Base-by-base conservation (phyloP, 2,888 invertebrate species). In the Aphrophora alni region DNA sequence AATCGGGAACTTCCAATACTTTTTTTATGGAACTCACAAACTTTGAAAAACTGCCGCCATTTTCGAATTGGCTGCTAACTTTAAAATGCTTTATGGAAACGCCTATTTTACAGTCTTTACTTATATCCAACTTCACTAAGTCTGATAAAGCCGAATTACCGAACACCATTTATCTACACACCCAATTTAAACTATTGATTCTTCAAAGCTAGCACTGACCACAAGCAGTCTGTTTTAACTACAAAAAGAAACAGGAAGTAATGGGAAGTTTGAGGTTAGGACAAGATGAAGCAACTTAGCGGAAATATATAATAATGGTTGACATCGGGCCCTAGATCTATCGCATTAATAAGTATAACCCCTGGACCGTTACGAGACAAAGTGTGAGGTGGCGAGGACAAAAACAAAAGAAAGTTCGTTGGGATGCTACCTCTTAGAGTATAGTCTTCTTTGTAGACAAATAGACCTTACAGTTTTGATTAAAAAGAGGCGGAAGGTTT, bases 371-470 rank as follows among this genome's bases (percentile, higher is more conserved):
- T 59, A 59, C 59, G 2, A 44, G 44, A 44, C 59, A 21, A 21
- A 59, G 59, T 44, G 12, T 59, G 5, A 21, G 44, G 44, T 14
- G 44, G 59, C 3, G 21, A 59, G 21, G 21, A 59, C 59, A 59
- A 59, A 59, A 59, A 59, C 59, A 59, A 59, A 59, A 59, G 59
- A 21, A 59, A 59, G 59, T 59, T 59, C 59, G 59, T 59, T 59
- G 59, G 21, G 59, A 59, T 21, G 59, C n/a, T 2, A 59, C 59
- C 59, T 1, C 59, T n/a, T 21, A n/a, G 10, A n/a, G 59, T 59
- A 59, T 21, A 59, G 59, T 59, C 59, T 4, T 59, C 5, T n/a
- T 3, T 4, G 21, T 5, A 59, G 59, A 21, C 59, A 59, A 59
- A 59, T 59, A 59, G 59, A 59, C 59, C 59, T 59, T 10, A 21